A percentile compares a stretch with the other conserved stretches of the same genome.
Conservation (phyloP, 2,113 vertebrate genomes). For the Ophiodon elongatus region DNA sequence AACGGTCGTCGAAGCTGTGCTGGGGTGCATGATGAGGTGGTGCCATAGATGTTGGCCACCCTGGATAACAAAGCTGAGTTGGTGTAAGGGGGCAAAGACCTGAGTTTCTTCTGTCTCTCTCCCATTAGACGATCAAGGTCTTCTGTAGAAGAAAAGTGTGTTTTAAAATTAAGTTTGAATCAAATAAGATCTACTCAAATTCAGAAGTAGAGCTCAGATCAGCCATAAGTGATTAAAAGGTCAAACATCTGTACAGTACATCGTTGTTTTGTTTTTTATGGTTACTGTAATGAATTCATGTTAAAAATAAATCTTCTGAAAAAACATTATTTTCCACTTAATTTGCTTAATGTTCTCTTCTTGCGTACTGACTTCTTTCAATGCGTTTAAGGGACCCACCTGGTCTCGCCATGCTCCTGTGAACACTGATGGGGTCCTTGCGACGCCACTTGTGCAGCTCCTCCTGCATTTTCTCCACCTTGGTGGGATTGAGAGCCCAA, state of each 20-base stretch:
- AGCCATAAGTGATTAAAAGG: neutral
- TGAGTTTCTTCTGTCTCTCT: slow-evolving; percentile 87
- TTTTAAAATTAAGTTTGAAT: neutral
- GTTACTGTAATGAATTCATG: neutral
- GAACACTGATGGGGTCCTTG: slow-evolving; percentile 93
- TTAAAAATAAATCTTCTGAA: neutral
- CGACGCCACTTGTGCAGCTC: slow-evolving; percentile 98
- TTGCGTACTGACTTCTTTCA: neutral
- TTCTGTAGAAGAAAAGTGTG: slow-evolving; percentile 80
- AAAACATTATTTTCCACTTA: neutral
- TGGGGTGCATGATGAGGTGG: slow-evolving; percentile 71
- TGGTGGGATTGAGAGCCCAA: slow-evolving; percentile 96
- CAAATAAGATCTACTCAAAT: neutral
- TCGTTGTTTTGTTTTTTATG: neutral
- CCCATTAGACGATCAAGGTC: slow-evolving; percentile 93
- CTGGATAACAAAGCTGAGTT: slow-evolving; percentile 51
- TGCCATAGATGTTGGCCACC: slow-evolving; percentile 60
- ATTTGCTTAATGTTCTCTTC: neutral
- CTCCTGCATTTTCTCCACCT: slow-evolving; percentile 98
- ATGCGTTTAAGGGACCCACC: slow-evolving; percentile 76
- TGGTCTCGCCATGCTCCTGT: slow-evolving; percentile 97
- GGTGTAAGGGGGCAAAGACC: slow-evolving; percentile 73
- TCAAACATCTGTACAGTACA: neutral
- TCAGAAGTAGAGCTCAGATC: neutral
- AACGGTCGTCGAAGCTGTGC: slow-evolving; percentile 68